Evolutionary conservation across 1,140 invertebrate genomes (phyloP).

Genomic region (Magallana angulata): DNA sequence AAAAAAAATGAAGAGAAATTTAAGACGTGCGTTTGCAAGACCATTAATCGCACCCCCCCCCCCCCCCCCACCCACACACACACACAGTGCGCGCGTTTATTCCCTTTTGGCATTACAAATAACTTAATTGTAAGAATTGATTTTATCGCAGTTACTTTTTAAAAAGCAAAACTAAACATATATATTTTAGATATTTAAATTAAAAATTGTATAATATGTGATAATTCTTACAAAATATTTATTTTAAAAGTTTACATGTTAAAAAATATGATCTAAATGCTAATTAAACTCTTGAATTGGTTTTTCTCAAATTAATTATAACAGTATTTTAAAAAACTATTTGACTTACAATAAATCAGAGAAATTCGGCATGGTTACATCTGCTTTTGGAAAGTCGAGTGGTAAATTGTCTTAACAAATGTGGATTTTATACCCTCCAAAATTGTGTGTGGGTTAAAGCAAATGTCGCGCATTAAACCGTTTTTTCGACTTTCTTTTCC

Average conservation of each 20-base stretch:
- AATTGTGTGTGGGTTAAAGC: conserved; percentile 15
- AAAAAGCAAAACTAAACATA: too few species aligned
- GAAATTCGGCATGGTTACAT: background rate
- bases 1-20: background rate
- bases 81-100: background rate
- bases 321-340: background rate
- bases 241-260: background rate
- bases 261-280: conserved; percentile 18
- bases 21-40: conserved; percentile 1
- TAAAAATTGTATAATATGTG: background rate
- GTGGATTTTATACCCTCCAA: background rate
- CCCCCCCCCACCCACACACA: background rate
- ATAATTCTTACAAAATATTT: conserved; percentile 3
- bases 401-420: conserved; percentile 5
- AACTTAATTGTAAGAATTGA: too few species aligned
- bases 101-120: background rate
- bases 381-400: conserved; percentile 2
- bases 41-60: background rate
- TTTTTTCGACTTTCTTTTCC: background rate
- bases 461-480: conserved; percentile 4
- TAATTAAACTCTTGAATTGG: background rate
- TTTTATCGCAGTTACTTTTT: background rate
- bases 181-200: background rate
- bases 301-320: conserved; percentile 1
- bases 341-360: conserved; percentile 27